Evolutionary conservation across 2,797 vertebrate genomes (phyloP).

Genomic region (Acestrorhynchus altus): DNA sequence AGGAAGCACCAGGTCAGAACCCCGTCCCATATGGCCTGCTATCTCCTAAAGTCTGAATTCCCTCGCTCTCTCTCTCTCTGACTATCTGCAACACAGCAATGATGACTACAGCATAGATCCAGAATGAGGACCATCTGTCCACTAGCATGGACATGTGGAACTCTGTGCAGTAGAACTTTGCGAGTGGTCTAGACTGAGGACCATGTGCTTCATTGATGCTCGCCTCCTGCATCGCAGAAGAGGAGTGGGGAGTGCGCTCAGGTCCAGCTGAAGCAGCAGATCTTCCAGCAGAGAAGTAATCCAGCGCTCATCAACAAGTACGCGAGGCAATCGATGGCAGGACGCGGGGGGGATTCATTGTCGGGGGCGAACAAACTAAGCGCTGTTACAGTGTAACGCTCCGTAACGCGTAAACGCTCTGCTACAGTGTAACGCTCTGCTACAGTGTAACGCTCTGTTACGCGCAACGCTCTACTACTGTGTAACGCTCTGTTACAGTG

Average conservation of each 20-base stretch:
- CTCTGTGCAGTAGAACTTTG: not conserved
- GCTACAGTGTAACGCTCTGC: too few species aligned
- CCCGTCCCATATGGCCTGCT: not conserved
- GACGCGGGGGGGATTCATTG: not conserved
- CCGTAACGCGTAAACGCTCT: too few species aligned
- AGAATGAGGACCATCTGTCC: not conserved
- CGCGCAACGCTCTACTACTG: too few species aligned
- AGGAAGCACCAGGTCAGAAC: not conserved
- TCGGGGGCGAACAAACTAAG: not conserved
- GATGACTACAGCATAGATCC: too few species aligned
- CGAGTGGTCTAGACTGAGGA: not conserved
- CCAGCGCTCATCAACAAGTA: slow-evolving; percentile 22
- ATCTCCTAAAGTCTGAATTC: not conserved
- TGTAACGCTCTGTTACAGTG: too few species aligned
- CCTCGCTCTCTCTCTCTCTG: too few species aligned
- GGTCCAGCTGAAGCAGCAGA: slow-evolving; percentile 15
- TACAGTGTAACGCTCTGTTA: too few species aligned
- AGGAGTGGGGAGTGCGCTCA: not conserved
- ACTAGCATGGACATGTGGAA: not conserved
- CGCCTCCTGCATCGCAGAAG: not conserved
- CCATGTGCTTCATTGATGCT: slow-evolving; percentile 11
- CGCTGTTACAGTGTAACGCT: too few species aligned
- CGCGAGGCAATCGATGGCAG: not conserved
- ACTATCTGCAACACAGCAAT: too few species aligned
- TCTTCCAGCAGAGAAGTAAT: slow-evolving; percentile 8